Evolutionary conservation across 2,797 vertebrate genomes (phyloP).

Genomic region (Anguilla pacifica): DNA sequence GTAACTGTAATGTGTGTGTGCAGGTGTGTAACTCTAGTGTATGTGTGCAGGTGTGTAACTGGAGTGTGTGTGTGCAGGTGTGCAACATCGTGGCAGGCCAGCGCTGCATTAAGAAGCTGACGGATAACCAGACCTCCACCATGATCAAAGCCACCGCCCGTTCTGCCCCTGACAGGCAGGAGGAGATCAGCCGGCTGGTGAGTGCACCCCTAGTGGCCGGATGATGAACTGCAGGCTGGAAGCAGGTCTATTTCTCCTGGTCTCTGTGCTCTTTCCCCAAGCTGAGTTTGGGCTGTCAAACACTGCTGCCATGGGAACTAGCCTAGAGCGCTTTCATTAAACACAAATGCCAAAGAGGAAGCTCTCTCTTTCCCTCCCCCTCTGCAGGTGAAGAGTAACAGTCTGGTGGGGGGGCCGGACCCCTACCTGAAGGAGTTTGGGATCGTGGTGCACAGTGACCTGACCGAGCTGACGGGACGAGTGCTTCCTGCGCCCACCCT

Average conservation of each 20-base stretch:
- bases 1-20: too few relatives aligned
- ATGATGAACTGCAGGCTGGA: conserved; percentile 9
- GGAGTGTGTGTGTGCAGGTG: neutral
- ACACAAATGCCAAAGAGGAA: neutral
- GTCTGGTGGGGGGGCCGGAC: conserved; percentile 97
- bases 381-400: conserved; percentile 95
- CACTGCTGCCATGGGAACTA: neutral
- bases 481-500: conserved; percentile 98
- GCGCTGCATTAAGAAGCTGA: conserved; percentile 96
- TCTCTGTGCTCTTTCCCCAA: neutral
- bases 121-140: conserved; percentile 97
- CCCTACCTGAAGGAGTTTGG: conserved; percentile 98
- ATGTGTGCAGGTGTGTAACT: too few relatives aligned
- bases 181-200: conserved; percentile 96
- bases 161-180: conserved; percentile 94
- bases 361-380: neutral
- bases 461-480: conserved; percentile 95
- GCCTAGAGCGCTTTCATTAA: neutral
- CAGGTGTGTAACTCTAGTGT: too few relatives aligned
- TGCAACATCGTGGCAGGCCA: conserved; percentile 94
- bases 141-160: conserved; percentile 98
- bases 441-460: conserved; percentile 97
- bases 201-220: conserved; percentile 55
- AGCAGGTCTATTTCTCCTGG: neutral
- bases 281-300: neutral